These are phyloP conservation scores for Crenichthys baileyi DNA, from an alignment of 2,797 vertebrate species.

Conservation along the genomic window DNA sequence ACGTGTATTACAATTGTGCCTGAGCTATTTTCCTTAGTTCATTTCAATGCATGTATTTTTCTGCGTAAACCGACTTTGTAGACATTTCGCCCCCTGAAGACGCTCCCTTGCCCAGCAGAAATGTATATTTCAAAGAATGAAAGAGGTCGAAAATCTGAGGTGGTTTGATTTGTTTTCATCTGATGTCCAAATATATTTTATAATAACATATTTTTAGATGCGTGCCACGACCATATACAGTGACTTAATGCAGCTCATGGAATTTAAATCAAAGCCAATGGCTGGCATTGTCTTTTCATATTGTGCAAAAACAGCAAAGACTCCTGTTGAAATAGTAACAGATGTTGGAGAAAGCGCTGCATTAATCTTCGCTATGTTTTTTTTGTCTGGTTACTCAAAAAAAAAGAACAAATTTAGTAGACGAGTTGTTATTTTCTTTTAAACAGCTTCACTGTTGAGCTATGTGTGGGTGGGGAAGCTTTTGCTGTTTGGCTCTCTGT, in stretches of 20 bases:
- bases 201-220: slow-evolving; percentile 4
- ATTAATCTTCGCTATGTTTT: background rate
- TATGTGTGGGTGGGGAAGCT: background rate
- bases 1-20: background rate
- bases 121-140: slow-evolving; percentile 15
- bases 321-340: too few species aligned
- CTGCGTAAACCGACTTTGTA: background rate
- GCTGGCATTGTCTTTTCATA: background rate
- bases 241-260: slow-evolving; percentile 14
- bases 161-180: background rate
- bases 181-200: background rate
- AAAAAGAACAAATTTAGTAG: background rate
- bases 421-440: background rate
- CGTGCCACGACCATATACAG: slow-evolving; percentile 5
- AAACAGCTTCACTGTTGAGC: background rate
- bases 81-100: background rate
- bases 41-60: background rate
- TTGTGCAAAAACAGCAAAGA: background rate
- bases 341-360: too few species aligned
- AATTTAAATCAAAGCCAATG: slow-evolving; percentile 24
- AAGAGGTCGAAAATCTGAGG: background rate
- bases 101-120: background rate
- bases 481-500: background rate
- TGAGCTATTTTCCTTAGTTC: background rate
- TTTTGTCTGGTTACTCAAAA: background rate